Conservation (phyloP, 1,140 invertebrate genomes). For the Callitettix versicolor region DNA sequence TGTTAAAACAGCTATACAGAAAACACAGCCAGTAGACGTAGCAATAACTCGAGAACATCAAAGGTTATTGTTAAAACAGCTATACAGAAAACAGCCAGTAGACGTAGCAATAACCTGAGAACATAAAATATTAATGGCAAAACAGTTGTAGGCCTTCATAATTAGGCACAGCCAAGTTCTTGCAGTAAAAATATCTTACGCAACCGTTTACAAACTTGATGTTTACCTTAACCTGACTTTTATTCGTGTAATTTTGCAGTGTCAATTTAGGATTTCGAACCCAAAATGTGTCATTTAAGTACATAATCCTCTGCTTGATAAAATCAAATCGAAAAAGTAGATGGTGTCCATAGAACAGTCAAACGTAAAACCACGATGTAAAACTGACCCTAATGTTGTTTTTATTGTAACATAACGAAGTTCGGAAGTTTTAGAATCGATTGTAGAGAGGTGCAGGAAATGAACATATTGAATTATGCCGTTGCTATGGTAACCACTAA, state of each 20-base stretch:
- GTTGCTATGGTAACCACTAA: too few relatives aligned
- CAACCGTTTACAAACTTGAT: too few relatives aligned
- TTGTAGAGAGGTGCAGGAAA: too few relatives aligned
- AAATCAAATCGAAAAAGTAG: constrained; percentile 74
- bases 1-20: constrained; percentile 73
- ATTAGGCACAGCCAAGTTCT: too few relatives aligned
- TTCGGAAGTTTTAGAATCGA: too few relatives aligned
- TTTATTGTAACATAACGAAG: too few relatives aligned
- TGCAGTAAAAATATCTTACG: too few relatives aligned
- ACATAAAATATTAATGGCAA: too few relatives aligned
- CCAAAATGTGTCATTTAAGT: constrained; percentile 66
- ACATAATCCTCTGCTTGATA: constrained; percentile 68
- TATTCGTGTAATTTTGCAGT: constrained; percentile 60
- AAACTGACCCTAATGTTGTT: too few relatives aligned
- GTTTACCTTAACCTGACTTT: constrained; percentile 61
- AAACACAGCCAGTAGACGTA: constrained; percentile 78
- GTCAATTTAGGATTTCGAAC: constrained; percentile 58
- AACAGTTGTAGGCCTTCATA: too few relatives aligned
- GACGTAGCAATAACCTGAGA: too few relatives aligned
- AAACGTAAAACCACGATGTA: constrained; percentile 63
- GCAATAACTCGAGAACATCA: constrained; percentile 38
- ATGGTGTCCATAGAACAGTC: constrained; percentile 75
- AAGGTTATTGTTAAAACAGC: constrained; percentile 1
- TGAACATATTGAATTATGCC: too few relatives aligned
- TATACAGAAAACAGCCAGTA: background rate